phyloP scores from a whole-genome alignment of 2,797 vertebrate species.

The Hippoglossus hippoglossus region DNA sequence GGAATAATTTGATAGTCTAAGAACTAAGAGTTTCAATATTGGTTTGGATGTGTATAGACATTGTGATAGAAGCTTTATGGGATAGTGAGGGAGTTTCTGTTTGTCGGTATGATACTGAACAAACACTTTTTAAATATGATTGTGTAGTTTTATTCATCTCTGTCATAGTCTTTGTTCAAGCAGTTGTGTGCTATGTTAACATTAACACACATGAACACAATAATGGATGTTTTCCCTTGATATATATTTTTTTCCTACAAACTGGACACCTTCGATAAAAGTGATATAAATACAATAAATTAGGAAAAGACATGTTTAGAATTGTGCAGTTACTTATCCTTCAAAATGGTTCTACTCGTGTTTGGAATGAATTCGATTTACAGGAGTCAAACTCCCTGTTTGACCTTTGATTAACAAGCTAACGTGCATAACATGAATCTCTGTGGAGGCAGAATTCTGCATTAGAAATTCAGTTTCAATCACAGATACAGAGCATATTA shows the following conservation, averaged over 20 bases:
- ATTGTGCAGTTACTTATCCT: no score
- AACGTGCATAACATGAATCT: background rate
- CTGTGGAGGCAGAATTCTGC: background rate
- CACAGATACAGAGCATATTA: background rate
- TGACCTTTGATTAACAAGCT: background rate
- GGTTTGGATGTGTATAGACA: no score
- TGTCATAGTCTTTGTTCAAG: background rate
- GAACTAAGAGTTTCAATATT: no score
- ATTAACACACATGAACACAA: no score
- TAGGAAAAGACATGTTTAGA: no score
- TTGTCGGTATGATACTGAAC: background rate
- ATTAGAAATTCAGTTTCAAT: background rate
- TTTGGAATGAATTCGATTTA: background rate
- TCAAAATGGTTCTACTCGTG: background rate
- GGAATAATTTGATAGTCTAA: background rate
- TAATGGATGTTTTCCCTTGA: no score
- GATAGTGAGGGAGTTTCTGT: no score
- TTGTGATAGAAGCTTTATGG: no score
- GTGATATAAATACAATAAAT: no score
- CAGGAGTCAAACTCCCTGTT: background rate
- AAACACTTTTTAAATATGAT: background rate
- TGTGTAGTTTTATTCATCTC: background rate
- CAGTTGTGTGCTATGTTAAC: background rate
- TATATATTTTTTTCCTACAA: no score
- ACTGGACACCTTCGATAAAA: no score